These are phyloP conservation scores for Rhabdornis inornatus DNA, from an alignment of 2,113 vertebrate species.

Conservation along the genomic window DNA sequence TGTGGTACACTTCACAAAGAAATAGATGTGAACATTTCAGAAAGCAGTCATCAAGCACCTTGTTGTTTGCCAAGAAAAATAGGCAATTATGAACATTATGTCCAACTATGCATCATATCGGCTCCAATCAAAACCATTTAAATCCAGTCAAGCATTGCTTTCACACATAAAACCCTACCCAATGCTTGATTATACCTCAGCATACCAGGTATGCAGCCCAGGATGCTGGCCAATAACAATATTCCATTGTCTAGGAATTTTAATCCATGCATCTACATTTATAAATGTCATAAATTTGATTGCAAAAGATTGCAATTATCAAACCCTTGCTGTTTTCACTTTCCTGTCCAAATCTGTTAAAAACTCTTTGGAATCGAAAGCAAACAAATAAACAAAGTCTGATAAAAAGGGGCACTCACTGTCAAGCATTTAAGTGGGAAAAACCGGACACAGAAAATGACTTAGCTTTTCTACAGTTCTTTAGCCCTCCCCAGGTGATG, in stretches of 20 bases:
- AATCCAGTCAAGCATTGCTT: conserved; percentile 61
- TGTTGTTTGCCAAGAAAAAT: conserved; percentile 68
- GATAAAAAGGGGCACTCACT: not conserved
- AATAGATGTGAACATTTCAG: conserved; percentile 42
- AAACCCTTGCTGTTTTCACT: conserved; percentile 23
- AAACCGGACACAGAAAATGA: not conserved
- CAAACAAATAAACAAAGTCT: conserved; percentile 51
- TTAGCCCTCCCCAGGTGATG: conserved; percentile 44
- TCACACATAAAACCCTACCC: conserved; percentile 43
- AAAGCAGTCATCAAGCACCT: conserved; percentile 44
- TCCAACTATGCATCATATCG: conserved; percentile 64
- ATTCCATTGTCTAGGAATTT: conserved; percentile 54
- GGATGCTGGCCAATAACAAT: conserved; percentile 59
- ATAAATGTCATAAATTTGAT: conserved; percentile 60
- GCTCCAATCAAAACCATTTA: conserved; percentile 65
- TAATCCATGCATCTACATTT: conserved; percentile 48
- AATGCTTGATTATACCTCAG: conserved; percentile 44
- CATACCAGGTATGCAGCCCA: conserved; percentile 37
- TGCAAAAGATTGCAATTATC: conserved; percentile 46
- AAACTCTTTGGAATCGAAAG: conserved; percentile 44
- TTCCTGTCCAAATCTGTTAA: conserved; percentile 39
- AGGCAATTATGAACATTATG: conserved; percentile 66
- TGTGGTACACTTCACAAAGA: conserved; percentile 32
- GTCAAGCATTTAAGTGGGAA: conserved; percentile 14
- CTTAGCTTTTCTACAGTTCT: conserved; percentile 20